Base-by-base conservation (phyloP, 2,113 vertebrate species). In the Pipra filicauda region DNA sequence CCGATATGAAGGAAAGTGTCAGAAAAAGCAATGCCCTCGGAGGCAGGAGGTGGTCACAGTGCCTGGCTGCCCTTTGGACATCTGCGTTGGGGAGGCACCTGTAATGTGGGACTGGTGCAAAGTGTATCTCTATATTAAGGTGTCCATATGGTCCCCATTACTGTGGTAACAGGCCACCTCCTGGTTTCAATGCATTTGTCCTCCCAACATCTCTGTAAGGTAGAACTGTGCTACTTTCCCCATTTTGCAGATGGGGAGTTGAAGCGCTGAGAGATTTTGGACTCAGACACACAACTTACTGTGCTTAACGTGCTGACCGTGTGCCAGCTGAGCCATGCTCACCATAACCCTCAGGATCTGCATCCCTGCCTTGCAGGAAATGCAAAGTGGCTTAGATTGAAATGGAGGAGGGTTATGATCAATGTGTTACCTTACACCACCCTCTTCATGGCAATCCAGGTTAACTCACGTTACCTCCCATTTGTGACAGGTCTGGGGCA, bases 141-240 rank as follows among this genome's bases (percentile, higher is more conserved):
- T 75, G 91, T 96, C 96, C 96, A 96, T 97, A 96, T 96, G 95
- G 96, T 96, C 95, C 95, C 96, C 95, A 96, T 97, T 96, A 96
- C 95, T 96, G 95, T 94, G 95, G 95, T 96, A 97, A 96, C 96
- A 93, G 96, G 95, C 95, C 95, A 94, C 96, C 95, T 95, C 95
- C 93, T 95, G 93, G 10, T 94, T 96, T 97, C 95, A 96, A 95
- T 96, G 93, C 95, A 96, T 94, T 95, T 92, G 92, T 96, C 95
- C 93, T 97, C 95, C 92, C 95, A 94, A 96, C 95, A 94, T 96
- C 95, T 96, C 96, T 96, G 95, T 96, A 96, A 96, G 95, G 80
- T 74, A 69, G 92, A 88, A 55, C 48, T 88, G 92, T 35, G 88
- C 93, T 92, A 48, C 95, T 64, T 77, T 82, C 95, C 74, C 90